phyloP scores from a whole-genome alignment of 2,888 invertebrate genomes.

The Nemurella pictetii region DNA sequence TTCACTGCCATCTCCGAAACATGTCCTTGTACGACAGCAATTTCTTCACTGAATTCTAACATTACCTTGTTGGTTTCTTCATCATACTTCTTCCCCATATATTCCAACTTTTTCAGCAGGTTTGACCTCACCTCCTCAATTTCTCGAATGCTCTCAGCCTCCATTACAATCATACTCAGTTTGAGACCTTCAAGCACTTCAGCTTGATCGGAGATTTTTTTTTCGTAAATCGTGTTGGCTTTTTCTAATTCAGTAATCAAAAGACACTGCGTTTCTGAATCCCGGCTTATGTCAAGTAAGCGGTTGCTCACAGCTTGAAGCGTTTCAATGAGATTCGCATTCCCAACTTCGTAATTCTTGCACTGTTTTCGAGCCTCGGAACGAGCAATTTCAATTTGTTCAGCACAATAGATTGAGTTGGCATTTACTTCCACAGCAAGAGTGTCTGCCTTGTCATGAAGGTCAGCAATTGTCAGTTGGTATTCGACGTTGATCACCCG shows the following conservation, averaged over 20 bases:
- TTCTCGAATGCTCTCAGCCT: slow-evolving; percentile 1
- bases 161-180: slow-evolving; percentile 19
- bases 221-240: neutral
- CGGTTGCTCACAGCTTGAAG: slow-evolving; percentile 36
- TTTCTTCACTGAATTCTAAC: neutral
- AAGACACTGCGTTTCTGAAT: slow-evolving; percentile 29
- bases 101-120: neutral
- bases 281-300: slow-evolving; percentile 37
- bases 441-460: slow-evolving; percentile 38
- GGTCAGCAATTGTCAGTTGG: slow-evolving; percentile 36
- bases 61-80: neutral
- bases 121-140: neutral
- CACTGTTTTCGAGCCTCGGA: slow-evolving; percentile 32
- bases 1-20: neutral
- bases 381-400: neutral
- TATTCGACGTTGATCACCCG: slow-evolving; percentile 36
- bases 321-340: slow-evolving; percentile 32
- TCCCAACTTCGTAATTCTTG: slow-evolving; percentile 37
- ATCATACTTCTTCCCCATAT: neutral
- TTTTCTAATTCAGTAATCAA: neutral
- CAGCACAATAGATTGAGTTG: neutral
- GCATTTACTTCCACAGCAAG: slow-evolving; percentile 33
- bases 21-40: neutral
- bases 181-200: slow-evolving; percentile 2
- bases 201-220: neutral